A percentile compares a stretch with the other conserved stretches of the same genome.
phyloP scores from a whole-genome alignment of 2,113 vertebrate genomes.

The Rattus rattus region DNA sequence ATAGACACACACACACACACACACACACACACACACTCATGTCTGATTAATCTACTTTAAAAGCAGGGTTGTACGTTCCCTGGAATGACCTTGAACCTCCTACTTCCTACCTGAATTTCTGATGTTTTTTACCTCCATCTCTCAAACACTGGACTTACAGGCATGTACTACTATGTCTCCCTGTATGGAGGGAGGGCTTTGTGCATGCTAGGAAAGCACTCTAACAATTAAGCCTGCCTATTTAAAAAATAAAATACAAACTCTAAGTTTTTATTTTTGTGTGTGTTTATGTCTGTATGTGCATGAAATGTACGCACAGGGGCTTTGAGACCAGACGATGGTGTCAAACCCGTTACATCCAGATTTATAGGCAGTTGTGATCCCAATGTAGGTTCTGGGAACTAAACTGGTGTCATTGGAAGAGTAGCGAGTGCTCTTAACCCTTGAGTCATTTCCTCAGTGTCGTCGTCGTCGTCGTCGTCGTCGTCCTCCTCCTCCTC shows the following conservation, averaged over 20 bases:
- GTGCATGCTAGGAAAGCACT: not conserved
- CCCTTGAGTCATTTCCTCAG: not conserved
- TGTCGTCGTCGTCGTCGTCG: fast-evolving
- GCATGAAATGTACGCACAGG: too few species aligned
- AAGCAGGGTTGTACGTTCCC: not conserved
- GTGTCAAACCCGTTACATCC: too few species aligned
- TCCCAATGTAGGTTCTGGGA: not conserved
- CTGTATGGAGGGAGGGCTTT: not conserved
- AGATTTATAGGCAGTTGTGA: not conserved
- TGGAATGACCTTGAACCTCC: not conserved
- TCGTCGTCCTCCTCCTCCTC: not conserved
- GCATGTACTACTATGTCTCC: not conserved
- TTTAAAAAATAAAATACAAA: not conserved
- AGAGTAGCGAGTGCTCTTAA: not conserved
- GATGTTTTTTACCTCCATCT: not conserved
- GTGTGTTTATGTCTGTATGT: not conserved
- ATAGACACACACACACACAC: not conserved
- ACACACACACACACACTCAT: not conserved
- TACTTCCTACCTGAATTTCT: not conserved
- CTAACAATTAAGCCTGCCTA: not conserved
- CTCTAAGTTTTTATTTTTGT: not conserved
- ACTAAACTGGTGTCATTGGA: not conserved
- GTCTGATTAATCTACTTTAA: not conserved
- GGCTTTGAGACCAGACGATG: not conserved
- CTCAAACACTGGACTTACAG: not conserved